A percentile compares a stretch with the other conserved stretches of the same genome.
These are phyloP conservation scores for Sabatieria punctata DNA, from an alignment of 2,888 invertebrate genomes.

Conservation along the genomic window DNA sequence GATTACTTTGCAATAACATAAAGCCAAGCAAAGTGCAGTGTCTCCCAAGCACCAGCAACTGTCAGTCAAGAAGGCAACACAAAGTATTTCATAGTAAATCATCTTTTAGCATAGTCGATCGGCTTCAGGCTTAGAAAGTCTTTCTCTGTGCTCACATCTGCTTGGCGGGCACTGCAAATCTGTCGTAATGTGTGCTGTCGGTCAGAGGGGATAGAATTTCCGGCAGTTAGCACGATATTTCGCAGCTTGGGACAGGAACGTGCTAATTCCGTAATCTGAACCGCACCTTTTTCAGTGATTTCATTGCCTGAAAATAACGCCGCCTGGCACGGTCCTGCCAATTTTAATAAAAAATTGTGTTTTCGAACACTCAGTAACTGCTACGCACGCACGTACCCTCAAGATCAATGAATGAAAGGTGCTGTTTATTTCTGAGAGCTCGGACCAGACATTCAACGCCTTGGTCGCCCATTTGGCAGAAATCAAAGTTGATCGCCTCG, in stretches of 20 bases:
- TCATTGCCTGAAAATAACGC: background rate
- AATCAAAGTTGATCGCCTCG: constrained; percentile 23
- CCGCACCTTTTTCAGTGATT: constrained; percentile 11
- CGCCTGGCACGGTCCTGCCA: background rate
- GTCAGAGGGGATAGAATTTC: constrained; percentile 14
- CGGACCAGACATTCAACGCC: constrained; percentile 19
- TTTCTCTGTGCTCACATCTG: background rate
- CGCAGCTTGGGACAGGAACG: constrained; percentile 19
- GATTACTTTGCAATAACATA: too few species aligned
- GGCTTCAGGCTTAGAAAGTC: background rate
- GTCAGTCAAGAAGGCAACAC: too few species aligned
- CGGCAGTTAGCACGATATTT: constrained; percentile 23
- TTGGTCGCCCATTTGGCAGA: constrained; percentile 24
- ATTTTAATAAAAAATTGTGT: background rate
- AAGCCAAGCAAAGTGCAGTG: too few species aligned
- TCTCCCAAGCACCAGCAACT: too few species aligned
- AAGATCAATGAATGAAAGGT: constrained; percentile 20
- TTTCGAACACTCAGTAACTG: too few species aligned
- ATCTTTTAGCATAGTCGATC: background rate
- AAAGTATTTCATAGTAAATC: background rate
- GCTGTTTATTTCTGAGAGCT: constrained; percentile 21
- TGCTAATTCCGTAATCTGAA: constrained; percentile 19
- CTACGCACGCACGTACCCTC: constrained; percentile 15
- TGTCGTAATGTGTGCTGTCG: background rate
- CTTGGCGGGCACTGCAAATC: background rate